Evolutionary conservation across 2,797 vertebrate genomes (phyloP), one percentile per base, ranked within the genome.

Genomic region (Gallinago nigripennis): DNA sequence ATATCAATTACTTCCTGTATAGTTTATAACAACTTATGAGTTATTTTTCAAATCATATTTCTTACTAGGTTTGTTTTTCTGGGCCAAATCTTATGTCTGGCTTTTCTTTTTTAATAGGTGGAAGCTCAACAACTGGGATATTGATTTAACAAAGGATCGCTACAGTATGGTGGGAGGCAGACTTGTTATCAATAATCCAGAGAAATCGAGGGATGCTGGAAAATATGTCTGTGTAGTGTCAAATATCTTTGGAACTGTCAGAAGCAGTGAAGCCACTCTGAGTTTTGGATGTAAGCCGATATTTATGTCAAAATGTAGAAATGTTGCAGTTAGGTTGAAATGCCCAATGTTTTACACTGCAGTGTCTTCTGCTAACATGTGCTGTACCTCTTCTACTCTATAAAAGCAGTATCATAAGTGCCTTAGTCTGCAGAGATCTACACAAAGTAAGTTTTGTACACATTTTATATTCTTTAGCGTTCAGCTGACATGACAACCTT

Each of bases 251-350:
- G 99, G 99, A 91, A 98, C 98, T 13, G 87, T 99, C 90, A 94
- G 99, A 97, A 99, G 99, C 97, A 98, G 84, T 24, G 98, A 98
- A 94, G 99, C 99, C 27, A 98, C 97, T 12, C 97, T 99, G 92
- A 98, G 98, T 94, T 99, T 99, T 87, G 99, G 99, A 97, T 99
- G 99, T 99, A 98, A 99, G 99, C 98, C 5, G 1, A 25, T 33
- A 9, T 92, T 95, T 82, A 25, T 3, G 43, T 86, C 24, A 48
- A 63, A 93, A 80, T 1, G 0, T 68, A 91, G 54, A 86, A 88
- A 56, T 23, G 2, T 24, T 82, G 5, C 0, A 1, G 11, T 78
- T 87, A 41, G 27, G n/a, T 94, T 68, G 18, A 58, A 85, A 69
- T 64, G 8, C 43, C 39, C 37, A 17, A 0, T 65, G 17, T 79